Evolutionary conservation across 2,797 vertebrate species (phyloP), one percentile per base, ranked within the genome.

Genomic region (Xenopus petersii): DNA sequence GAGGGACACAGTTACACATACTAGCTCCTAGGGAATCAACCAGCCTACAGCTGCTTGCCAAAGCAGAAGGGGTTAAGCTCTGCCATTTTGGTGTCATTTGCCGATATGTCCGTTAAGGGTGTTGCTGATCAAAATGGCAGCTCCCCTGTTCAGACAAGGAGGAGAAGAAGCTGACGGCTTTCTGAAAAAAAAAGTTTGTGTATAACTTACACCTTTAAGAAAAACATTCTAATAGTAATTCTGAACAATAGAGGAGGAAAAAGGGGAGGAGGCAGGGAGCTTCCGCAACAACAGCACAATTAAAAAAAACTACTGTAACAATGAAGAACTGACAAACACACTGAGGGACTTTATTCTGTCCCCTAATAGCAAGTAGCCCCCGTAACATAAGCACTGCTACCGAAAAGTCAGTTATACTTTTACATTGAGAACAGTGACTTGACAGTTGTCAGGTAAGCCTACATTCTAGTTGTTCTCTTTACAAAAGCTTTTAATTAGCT

Each of bases 81-180:
- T 89, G 86, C 86, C 89, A 89, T 88, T 87, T 90, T 86, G 83
- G 85, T 85, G 82, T 84, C 87, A 89, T 85, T 89, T 84, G 83
- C 84, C 26, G 86, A 86, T 75, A 75, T 88, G 86, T 83, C 89
- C 84, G 84, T 86, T 83, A 88, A 74, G 76, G 84, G 87, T 84
- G 83, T 88, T 87, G 84, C 82, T 85, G 86, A 87, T 90, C 87
- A 88, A 91, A 91, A 91, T 89, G 87, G 87, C 86, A 90, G 85
- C 85, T 83, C 88, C 62, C 48, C 76, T 64, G 64, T 21, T 12
- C 63, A 51, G 26, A 17, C 2, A 49, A 54, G 47, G 26, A 30
- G 26, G 26, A 30, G 26, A 30, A 21, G 55, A 17, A 73, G 33
- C 55, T 24, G 51, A 49, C 51, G 59, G 48, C n/a, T 26, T 0